phyloP scores from a whole-genome alignment of 2,888 invertebrate genomes.

The Ernsta delagoae region DNA sequence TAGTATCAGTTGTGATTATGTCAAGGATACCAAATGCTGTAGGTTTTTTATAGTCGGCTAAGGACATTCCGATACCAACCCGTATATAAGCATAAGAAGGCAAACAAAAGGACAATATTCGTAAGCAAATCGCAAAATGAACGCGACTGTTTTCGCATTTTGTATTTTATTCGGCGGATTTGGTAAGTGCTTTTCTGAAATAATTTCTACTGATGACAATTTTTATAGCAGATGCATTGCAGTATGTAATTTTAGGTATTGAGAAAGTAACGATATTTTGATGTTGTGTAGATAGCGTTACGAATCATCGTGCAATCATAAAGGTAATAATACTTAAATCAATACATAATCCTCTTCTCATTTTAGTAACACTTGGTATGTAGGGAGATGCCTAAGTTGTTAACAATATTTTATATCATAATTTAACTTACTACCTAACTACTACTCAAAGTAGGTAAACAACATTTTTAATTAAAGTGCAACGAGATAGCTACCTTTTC shows the following conservation, averaged over 20 bases:
- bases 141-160: conserved; percentile 50
- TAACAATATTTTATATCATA: no score
- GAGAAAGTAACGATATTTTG: not conserved
- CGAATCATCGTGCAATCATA: no score
- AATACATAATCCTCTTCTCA: no score
- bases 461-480: no score
- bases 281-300: not conserved
- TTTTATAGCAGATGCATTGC: not conserved
- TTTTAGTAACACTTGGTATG: no score
- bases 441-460: no score
- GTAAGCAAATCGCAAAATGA: conserved; percentile 63
- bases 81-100: conserved; percentile 66
- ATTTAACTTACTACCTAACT: no score
- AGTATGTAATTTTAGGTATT: not conserved
- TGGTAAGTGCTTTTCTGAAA: conserved; percentile 46
- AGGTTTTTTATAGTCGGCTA: conserved; percentile 38
- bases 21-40: conserved; percentile 59
- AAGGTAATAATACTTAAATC: no score
- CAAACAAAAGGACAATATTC: conserved; percentile 53
- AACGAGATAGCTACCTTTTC: no score
- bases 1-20: conserved; percentile 56
- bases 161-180: conserved; percentile 43
- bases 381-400: no score
- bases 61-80: conserved; percentile 66
- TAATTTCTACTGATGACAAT: conserved; percentile 12